These are phyloP conservation scores for Scophthalmus maximus DNA, from an alignment of 2,113 vertebrate species.

Conservation along the genomic window DNA sequence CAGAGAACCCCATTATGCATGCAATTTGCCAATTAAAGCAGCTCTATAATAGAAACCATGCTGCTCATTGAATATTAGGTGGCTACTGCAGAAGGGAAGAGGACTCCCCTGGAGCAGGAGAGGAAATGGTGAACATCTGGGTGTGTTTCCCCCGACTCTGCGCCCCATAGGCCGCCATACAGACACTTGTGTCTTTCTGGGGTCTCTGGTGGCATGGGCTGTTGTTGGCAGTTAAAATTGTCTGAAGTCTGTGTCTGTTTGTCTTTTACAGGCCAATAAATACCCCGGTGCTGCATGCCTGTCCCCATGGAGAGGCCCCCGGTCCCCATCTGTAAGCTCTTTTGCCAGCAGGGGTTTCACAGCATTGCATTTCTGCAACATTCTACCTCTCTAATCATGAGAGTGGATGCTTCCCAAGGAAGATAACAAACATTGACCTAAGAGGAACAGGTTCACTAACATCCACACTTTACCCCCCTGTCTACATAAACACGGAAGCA, in stretches of 20 bases:
- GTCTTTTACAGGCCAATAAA: constrained; percentile 82
- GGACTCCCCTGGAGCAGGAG: constrained; percentile 65
- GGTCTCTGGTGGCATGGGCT: constrained; percentile 52
- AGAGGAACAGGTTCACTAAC: background rate
- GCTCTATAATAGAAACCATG: constrained; percentile 73
- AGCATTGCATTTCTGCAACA: constrained; percentile 62
- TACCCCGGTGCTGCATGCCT: constrained; percentile 70
- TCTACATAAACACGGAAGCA: background rate
- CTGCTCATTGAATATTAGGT: constrained; percentile 51
- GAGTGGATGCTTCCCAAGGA: constrained; percentile 52
- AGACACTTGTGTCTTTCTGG: constrained; percentile 57
- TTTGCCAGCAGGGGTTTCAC: constrained; percentile 78
- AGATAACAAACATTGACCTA: constrained; percentile 34
- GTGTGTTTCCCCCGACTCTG: constrained; percentile 33
- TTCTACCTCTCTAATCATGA: constrained; percentile 53
- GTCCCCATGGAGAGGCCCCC: constrained; percentile 69
- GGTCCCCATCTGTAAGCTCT: constrained; percentile 81
- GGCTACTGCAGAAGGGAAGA: constrained; percentile 68
- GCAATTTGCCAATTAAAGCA: constrained; percentile 69
- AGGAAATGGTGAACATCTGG: constrained; percentile 79
- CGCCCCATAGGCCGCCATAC: constrained; percentile 40
- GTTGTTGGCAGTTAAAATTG: constrained; percentile 79
- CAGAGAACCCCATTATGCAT: constrained; percentile 44
- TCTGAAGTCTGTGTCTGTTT: constrained; percentile 79
- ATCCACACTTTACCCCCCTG: constrained; percentile 12